Conservation (phyloP, 2,797 vertebrate species). For the Glossophaga mutica region DNA sequence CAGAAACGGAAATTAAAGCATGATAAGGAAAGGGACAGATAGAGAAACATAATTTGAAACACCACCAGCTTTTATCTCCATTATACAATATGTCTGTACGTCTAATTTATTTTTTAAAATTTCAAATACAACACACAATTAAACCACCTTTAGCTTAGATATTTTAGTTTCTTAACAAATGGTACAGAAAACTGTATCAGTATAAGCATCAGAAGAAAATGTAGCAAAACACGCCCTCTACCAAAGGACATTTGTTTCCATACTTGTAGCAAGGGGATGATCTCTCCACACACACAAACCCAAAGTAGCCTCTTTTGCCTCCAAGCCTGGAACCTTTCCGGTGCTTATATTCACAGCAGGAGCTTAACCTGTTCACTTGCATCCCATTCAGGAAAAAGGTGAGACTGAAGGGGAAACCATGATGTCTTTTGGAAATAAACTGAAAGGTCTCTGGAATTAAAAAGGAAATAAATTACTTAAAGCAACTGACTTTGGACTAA, state of each 20-base stretch:
- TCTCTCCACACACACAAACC: constrained; percentile 87
- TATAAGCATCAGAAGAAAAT: background rate
- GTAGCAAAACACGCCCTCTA: background rate
- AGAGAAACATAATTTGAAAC: background rate
- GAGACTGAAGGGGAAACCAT: constrained; percentile 96
- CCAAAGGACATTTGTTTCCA: background rate
- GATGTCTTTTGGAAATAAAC: constrained; percentile 91
- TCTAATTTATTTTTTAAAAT: background rate
- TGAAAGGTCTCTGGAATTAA: constrained; percentile 89
- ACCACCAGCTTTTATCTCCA: background rate
- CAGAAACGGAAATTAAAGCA: background rate
- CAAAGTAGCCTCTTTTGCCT: constrained; percentile 89
- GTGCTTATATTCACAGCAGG: constrained; percentile 96
- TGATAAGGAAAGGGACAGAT: background rate
- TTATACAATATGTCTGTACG: background rate
- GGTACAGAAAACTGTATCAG: background rate
- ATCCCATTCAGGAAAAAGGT: constrained; percentile 95
- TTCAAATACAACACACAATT: background rate
- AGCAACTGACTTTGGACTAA: background rate
- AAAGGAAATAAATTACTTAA: background rate
- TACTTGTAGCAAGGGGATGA: constrained; percentile 96
- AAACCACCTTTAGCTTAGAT: background rate
- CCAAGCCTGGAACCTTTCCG: constrained; percentile 87
- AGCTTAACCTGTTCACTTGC: constrained; percentile 93
- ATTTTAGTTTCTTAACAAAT: background rate